These are phyloP conservation scores for Hybognathus amarus DNA, from an alignment of 2,797 vertebrate species.

Conservation along the genomic window DNA sequence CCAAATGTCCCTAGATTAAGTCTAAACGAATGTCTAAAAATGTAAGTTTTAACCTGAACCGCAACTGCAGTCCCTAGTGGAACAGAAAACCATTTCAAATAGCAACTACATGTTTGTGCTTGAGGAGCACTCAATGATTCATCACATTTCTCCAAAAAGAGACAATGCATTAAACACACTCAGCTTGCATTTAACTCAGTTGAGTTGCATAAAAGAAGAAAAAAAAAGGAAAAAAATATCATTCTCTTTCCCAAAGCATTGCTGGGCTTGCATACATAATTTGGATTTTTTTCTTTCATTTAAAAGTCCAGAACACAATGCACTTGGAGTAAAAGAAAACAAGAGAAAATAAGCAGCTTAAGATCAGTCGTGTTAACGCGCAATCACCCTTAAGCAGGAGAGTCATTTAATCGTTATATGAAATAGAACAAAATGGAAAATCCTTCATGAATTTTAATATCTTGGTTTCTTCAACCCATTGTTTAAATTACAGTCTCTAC, in stretches of 20 bases:
- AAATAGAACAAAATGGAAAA: not conserved
- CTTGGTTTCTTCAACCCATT: not conserved
- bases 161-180: constrained; percentile 21
- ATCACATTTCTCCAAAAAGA: constrained; percentile 11
- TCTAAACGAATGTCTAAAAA: constrained; percentile 9
- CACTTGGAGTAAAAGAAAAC: not conserved
- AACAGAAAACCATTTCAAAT: constrained; percentile 15
- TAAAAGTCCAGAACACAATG: constrained; percentile 10
- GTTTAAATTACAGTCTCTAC: not conserved
- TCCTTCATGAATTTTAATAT: constrained; percentile 22
- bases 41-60: not conserved
- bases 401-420: constrained; percentile 9
- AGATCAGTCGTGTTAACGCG: not conserved
- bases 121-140: constrained; percentile 28
- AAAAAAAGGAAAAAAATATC: too few relatives aligned
- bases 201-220: too few relatives aligned
- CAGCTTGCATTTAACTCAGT: not conserved
- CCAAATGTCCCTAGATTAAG: constrained; percentile 30
- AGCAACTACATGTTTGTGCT: constrained; percentile 14
- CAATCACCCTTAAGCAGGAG: constrained; percentile 15
- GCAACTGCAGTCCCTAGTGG: not conserved
- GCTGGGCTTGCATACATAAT: constrained; percentile 3
- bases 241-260: not conserved
- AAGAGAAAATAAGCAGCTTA: constrained; percentile 19
- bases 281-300: not conserved